A percentile compares a stretch with the other conserved stretches of the same genome.
Evolutionary conservation across 2,113 vertebrate species (phyloP).

Genomic region (Morphnarchus princeps): DNA sequence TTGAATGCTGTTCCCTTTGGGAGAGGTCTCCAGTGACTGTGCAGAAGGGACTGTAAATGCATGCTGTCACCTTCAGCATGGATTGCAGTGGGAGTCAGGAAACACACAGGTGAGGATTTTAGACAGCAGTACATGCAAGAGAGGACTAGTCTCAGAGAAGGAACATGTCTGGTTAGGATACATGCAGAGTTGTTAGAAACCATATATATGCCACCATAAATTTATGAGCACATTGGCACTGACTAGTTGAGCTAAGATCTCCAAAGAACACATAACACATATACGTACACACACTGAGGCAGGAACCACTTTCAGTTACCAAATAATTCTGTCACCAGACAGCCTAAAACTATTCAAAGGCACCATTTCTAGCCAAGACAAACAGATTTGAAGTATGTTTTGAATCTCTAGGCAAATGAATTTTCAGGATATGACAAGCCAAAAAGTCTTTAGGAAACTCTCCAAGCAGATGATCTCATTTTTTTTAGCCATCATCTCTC

Average conservation of each 20-base stretch:
- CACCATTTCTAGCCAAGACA: slow-evolving; percentile 50
- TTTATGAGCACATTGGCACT: not conserved
- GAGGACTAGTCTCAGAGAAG: not conserved
- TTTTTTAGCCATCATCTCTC: slow-evolving; percentile 12
- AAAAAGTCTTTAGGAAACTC: slow-evolving; percentile 17
- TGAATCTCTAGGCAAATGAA: slow-evolving; percentile 24
- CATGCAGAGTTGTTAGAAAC: not conserved
- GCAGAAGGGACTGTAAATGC: not conserved
- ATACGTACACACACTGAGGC: not conserved
- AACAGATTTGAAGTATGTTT: slow-evolving; percentile 26
- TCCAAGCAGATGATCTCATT: slow-evolving; percentile 58
- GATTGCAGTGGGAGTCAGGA: not conserved
- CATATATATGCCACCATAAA: not conserved
- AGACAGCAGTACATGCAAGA: not conserved
- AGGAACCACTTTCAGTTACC: slow-evolving; percentile 19
- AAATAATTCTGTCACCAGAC: slow-evolving; percentile 60
- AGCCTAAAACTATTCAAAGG: slow-evolving; percentile 34
- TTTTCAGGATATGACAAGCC: slow-evolving; percentile 43
- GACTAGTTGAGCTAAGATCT: not conserved
- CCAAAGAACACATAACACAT: not conserved
- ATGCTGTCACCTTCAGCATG: not conserved
- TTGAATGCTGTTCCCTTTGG: not conserved
- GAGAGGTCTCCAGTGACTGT: not conserved
- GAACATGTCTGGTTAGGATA: not conserved
- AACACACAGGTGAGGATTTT: not conserved